Evolutionary conservation across 2,797 vertebrate genomes (phyloP).

Genomic region (Coregonus suidteri): DNA sequence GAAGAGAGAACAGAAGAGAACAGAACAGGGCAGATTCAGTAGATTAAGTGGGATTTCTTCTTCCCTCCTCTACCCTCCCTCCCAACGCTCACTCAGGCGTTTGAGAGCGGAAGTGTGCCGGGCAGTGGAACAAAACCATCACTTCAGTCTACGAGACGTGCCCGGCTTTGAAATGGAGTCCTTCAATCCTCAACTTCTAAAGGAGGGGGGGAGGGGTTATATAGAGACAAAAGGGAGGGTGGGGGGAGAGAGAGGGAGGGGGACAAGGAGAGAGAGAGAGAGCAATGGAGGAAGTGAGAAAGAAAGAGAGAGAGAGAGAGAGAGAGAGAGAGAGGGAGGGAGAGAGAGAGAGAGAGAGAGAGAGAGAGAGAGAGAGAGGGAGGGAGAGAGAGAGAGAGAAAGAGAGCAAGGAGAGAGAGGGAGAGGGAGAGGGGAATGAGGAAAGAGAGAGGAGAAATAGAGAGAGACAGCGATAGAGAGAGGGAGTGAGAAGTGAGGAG

Average conservation of each 20-base stretch:
- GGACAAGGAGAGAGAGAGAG: too few relatives aligned
- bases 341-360: constrained; percentile 18
- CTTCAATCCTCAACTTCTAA: constrained; percentile 66
- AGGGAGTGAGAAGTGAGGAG: too few relatives aligned
- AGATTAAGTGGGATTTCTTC: constrained; percentile 76
- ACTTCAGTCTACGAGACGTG: constrained; percentile 78
- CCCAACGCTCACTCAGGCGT: constrained; percentile 49
- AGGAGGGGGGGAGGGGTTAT: constrained; percentile 24
- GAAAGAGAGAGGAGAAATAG: constrained; percentile 9
- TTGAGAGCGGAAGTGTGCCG: constrained; percentile 78
- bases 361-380: constrained; percentile 30
- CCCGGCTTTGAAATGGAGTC: constrained; percentile 75
- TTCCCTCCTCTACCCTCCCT: constrained; percentile 48
- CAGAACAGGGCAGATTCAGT: constrained; percentile 54
- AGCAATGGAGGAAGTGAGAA: too few relatives aligned
- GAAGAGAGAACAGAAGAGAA: constrained; percentile 22
- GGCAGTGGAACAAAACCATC: constrained; percentile 78
- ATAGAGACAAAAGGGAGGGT: background rate
- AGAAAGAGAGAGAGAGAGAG: too few relatives aligned
- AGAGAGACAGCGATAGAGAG: background rate
- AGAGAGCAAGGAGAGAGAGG: constrained; percentile 18
- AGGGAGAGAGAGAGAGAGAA: constrained; percentile 34
- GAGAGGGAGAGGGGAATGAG: constrained; percentile 22
- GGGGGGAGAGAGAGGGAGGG: background rate
- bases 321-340: background rate